Evolutionary conservation across 2,113 vertebrate species (phyloP).

Genomic region (Sus scrofa): T2T-Sscrofa CM000818.6:91396501-91397000

Average conservation of each 20-base stretch:
- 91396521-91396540: too few species aligned
- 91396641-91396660: too few species aligned
- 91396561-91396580: too few species aligned
- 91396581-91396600: too few species aligned
- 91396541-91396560: too few species aligned
- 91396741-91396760: background rate
- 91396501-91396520: background rate
- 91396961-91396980: too few species aligned
- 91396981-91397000: background rate
- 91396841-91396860: background rate
- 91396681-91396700: background rate
- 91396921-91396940: too few species aligned
- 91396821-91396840: background rate
- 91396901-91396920: background rate
- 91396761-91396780: background rate
- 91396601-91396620: too few species aligned
- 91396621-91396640: too few species aligned
- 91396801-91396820: background rate
- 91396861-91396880: background rate
- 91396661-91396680: background rate
- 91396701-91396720: background rate
- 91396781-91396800: background rate
- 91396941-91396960: too few species aligned
- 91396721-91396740: background rate
- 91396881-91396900: background rate